These are phyloP conservation scores for Leptarthrus brevirostris DNA, from an alignment of 2,888 invertebrate genomes.

Conservation along the genomic window DNA sequence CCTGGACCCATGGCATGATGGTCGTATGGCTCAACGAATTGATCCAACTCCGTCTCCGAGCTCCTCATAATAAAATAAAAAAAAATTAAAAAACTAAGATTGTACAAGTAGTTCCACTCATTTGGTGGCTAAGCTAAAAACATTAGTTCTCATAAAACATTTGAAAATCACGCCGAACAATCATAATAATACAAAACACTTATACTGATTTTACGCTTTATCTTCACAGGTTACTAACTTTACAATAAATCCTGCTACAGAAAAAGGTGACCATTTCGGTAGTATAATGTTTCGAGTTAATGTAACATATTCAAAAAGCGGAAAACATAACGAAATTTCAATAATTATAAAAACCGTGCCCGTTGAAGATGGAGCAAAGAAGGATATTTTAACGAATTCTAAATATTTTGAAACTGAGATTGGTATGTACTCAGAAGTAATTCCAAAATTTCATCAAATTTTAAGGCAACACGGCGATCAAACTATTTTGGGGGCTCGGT, in stretches of 20 bases:
- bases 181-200: too few species aligned
- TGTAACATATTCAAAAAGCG: constrained; percentile 48
- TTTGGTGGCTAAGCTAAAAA: too few species aligned
- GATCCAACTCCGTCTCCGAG: too few species aligned
- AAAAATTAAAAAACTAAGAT: too few species aligned
- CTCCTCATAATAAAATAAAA: too few species aligned
- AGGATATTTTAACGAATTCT: constrained; percentile 56
- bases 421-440: constrained; percentile 59
- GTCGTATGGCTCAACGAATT: too few species aligned
- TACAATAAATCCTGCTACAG: constrained; percentile 55
- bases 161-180: too few species aligned
- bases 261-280: constrained; percentile 57
- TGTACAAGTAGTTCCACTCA: too few species aligned
- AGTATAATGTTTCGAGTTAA: constrained; percentile 57
- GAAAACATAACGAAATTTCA: constrained; percentile 51
- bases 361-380: constrained; percentile 57
- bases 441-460: constrained; percentile 59
- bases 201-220: too few species aligned
- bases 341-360: constrained; percentile 61
- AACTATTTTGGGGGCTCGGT: constrained; percentile 56
- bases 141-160: too few species aligned
- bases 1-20: too few species aligned
- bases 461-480: constrained; percentile 57
- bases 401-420: constrained; percentile 59
- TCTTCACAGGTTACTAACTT: constrained; percentile 47